These are phyloP conservation scores for Ylistrum balloti DNA, from an alignment of 1,140 invertebrate genomes.

Conservation along the genomic window DNA sequence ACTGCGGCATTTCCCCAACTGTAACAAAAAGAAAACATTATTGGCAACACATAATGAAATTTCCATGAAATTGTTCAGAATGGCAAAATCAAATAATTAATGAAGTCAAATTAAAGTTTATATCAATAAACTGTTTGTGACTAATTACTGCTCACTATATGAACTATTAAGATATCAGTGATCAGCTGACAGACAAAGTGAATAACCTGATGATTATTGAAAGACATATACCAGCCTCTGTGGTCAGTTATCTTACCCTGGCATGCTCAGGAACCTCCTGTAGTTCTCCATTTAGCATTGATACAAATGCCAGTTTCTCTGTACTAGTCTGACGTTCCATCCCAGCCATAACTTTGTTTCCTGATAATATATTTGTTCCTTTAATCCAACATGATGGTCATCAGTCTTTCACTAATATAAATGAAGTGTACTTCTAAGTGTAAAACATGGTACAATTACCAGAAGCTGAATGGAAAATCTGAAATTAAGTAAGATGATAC, in stretches of 20 bases:
- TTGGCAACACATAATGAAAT: too few species aligned
- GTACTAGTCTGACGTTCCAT: slow-evolving; percentile 33
- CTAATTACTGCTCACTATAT: too few species aligned
- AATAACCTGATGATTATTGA: neutral
- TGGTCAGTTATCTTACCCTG: slow-evolving; percentile 58
- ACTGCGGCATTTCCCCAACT: slow-evolving; percentile 95
- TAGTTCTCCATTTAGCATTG: slow-evolving; percentile 75
- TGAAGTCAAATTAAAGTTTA: neutral
- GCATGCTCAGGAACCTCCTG: slow-evolving; percentile 72
- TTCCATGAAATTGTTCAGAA: too few species aligned
- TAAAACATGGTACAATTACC: neutral
- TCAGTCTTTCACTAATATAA: neutral
- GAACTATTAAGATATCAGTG: neutral
- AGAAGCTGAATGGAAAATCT: neutral
- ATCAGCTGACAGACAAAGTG: too few species aligned
- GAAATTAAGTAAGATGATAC: neutral
- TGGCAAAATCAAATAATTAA: neutral
- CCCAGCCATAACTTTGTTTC: neutral
- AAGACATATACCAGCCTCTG: neutral
- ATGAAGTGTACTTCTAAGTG: neutral
- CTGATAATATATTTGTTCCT: neutral
- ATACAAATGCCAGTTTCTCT: slow-evolving; percentile 68
- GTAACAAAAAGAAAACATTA: slow-evolving; percentile 80
- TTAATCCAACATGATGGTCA: neutral
- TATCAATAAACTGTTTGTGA: neutral